phyloP scores from a whole-genome alignment of 2,113 vertebrate species.

The Lampris megalopsis region DNA sequence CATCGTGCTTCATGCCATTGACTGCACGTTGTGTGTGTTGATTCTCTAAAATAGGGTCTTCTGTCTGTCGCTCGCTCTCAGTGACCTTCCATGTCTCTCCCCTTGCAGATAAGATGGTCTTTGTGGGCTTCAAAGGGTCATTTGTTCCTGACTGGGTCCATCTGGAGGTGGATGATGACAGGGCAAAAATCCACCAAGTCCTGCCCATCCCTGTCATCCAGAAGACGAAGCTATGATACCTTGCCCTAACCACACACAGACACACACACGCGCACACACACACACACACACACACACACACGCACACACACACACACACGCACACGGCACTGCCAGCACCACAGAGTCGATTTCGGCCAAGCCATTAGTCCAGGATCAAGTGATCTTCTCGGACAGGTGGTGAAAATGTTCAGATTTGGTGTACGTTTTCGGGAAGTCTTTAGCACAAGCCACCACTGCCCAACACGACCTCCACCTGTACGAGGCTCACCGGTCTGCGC shows the following conservation, averaged over 20 bases:
- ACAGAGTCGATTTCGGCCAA: slow-evolving; percentile 18
- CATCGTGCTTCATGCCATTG: no score
- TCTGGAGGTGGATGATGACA: slow-evolving; percentile 80
- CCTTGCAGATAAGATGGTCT: slow-evolving; percentile 80
- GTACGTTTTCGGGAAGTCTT: slow-evolving; percentile 12
- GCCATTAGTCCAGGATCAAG: slow-evolving; percentile 32
- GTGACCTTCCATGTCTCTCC: not conserved
- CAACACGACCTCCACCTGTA: slow-evolving; percentile 14
- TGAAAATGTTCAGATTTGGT: slow-evolving; percentile 15
- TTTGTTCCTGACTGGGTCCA: slow-evolving; percentile 88
- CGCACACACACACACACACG: slow-evolving; percentile 14
- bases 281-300: slow-evolving; percentile 21
- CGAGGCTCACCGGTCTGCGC: slow-evolving; percentile 40
- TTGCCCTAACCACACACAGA: slow-evolving; percentile 17
- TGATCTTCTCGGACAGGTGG: slow-evolving; percentile 16
- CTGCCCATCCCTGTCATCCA: slow-evolving; percentile 88
- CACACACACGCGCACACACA: not conserved
- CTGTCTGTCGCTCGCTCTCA: not conserved
- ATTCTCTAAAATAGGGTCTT: no score
- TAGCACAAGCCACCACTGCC: slow-evolving; percentile 20
- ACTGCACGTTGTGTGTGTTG: no score
- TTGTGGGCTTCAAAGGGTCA: slow-evolving; percentile 88
- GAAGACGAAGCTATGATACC: slow-evolving; percentile 88
- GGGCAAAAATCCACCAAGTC: slow-evolving; percentile 87
- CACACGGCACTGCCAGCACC: slow-evolving; percentile 16